Conservation (phyloP, 2,797 vertebrate genomes). For the Peromyscus eremicus region DNA sequence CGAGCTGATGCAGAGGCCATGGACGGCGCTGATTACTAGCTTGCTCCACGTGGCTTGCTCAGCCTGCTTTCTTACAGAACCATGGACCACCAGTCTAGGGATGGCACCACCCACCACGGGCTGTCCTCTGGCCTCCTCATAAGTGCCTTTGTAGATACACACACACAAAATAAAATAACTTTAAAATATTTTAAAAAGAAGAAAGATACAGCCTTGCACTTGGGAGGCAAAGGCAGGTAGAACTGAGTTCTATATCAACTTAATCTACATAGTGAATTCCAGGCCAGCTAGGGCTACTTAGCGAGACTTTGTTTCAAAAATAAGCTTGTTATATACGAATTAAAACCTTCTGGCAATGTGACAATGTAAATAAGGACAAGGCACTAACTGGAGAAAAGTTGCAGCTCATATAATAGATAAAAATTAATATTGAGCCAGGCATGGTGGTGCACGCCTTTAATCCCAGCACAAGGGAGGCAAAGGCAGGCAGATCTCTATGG, state of each 20-base stretch:
- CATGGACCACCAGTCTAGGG: too few relatives aligned
- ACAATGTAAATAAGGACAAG: slow-evolving; percentile 51
- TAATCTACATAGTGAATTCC: neutral
- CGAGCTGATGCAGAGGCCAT: too few relatives aligned
- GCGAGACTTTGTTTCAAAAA: neutral
- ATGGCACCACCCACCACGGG: neutral
- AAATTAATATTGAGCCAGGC: neutral
- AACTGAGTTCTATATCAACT: neutral
- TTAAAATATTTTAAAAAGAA: neutral
- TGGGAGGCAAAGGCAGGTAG: neutral
- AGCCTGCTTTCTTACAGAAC: too few relatives aligned
- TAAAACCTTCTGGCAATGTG: slow-evolving; percentile 44
- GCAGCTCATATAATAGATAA: slow-evolving; percentile 42
- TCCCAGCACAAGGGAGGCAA: neutral
- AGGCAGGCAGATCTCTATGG: neutral
- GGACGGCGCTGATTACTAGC: too few relatives aligned
- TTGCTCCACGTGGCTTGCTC: too few relatives aligned
- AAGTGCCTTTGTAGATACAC: too few relatives aligned
- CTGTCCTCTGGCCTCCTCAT: neutral
- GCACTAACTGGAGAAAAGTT: slow-evolving; percentile 24
- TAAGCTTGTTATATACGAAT: neutral
- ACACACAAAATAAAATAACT: neutral
- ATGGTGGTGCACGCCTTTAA: neutral
- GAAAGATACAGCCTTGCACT: neutral
- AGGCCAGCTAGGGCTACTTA: neutral